Evolutionary conservation across 2,888 invertebrate genomes (phyloP).

Genomic region (Pomacea canaliculata): DNA sequence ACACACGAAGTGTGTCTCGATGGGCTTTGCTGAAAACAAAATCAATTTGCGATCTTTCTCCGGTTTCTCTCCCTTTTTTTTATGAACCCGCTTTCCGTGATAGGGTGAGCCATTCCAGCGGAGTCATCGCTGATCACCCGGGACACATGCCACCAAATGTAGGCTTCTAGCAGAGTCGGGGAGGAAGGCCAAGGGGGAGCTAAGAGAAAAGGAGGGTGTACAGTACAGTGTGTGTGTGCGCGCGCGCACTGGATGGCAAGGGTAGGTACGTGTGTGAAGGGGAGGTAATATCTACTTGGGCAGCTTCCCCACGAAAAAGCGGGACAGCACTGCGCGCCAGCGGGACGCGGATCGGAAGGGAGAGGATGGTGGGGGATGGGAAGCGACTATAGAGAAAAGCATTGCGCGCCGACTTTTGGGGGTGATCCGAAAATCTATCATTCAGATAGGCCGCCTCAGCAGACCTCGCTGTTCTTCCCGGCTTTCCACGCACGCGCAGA

Average conservation of each 20-base stretch:
- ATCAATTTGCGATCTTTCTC: constrained; percentile 6
- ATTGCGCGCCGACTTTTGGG: constrained; percentile 1
- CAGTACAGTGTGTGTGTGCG: background rate
- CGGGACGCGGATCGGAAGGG: background rate
- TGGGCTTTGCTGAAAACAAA: background rate
- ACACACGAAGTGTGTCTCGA: no score
- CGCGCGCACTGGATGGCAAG: background rate
- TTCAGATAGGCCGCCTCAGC: background rate
- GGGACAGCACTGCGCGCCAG: background rate
- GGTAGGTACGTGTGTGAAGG: background rate
- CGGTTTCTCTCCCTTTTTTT: background rate
- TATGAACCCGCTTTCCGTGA: background rate
- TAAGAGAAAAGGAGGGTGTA: constrained; percentile 5
- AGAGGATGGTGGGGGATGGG: background rate
- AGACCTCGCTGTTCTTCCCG: background rate
- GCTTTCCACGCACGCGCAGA: background rate
- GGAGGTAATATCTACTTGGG: constrained; percentile 3
- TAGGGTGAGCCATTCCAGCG: constrained; percentile 3
- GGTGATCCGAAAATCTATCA: constrained; percentile 13
- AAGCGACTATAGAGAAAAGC: background rate
- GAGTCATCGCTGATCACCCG: background rate
- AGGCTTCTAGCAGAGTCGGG: background rate
- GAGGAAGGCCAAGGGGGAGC: background rate
- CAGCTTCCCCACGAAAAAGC: background rate
- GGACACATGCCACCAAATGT: background rate